phyloP scores from a whole-genome alignment of 2,113 vertebrate species.

The Motacilla alba region DNA sequence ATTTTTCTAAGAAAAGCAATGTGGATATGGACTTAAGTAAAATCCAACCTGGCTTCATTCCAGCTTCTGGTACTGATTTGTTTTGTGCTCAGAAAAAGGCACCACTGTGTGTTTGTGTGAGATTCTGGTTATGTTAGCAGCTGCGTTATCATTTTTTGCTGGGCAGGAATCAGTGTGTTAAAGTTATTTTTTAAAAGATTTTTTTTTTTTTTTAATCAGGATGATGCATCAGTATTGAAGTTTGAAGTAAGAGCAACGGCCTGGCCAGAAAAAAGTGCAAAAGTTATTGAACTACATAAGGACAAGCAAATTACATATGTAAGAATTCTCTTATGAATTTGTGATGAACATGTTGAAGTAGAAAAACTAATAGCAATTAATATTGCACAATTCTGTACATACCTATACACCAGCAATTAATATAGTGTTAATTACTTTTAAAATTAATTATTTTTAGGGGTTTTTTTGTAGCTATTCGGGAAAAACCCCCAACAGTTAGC shows the following conservation, averaged over 20 bases:
- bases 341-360: not conserved
- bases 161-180: not conserved
- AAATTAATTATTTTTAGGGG: not conserved
- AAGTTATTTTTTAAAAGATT: not conserved
- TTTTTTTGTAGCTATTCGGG: not conserved
- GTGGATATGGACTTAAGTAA: not conserved
- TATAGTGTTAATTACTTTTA: not conserved
- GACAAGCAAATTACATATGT: constrained; percentile 70
- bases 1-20: constrained; percentile 10
- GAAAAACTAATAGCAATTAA: not conserved
- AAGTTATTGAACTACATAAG: constrained; percentile 75
- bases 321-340: constrained; percentile 44
- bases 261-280: constrained; percentile 71
- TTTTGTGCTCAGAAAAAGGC: constrained; percentile 8
- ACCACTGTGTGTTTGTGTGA: not conserved
- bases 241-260: constrained; percentile 76
- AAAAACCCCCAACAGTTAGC: not conserved
- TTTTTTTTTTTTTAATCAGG: constrained; percentile 69
- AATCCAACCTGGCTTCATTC: constrained; percentile 24
- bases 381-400: not conserved
- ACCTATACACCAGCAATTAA: not conserved
- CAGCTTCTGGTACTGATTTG: constrained; percentile 13
- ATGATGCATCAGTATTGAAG: constrained; percentile 77
- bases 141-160: not conserved
- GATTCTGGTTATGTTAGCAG: constrained; percentile 7